Evolutionary conservation across 1,140 invertebrate genomes (phyloP).

Genomic region (Solenopsis invicta): DNA sequence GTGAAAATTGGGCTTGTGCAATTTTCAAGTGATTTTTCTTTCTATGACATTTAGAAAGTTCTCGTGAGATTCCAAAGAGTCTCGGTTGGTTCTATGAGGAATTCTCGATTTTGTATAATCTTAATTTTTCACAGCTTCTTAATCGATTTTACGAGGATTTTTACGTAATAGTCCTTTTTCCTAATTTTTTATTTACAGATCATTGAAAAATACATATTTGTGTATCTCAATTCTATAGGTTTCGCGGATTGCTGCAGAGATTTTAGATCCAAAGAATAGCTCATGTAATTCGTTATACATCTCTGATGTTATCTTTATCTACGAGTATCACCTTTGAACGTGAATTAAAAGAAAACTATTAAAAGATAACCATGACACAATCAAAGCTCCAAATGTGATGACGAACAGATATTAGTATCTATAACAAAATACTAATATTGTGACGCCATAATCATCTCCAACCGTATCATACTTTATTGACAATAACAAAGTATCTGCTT

Average conservation of each 20-base stretch:
- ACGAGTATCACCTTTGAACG: background rate
- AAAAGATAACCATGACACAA: background rate
- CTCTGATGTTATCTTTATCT: conserved; percentile 18
- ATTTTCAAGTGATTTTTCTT: too few relatives aligned
- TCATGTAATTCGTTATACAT: background rate
- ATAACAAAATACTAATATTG: background rate
- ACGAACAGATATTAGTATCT: background rate
- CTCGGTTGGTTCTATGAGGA: background rate
- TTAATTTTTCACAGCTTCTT: background rate
- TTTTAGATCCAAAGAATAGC: background rate
- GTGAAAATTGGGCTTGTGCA: too few relatives aligned
- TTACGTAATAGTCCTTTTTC: conserved; percentile 17
- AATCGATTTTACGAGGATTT: background rate
- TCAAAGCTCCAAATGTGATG: background rate
- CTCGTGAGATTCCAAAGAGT: background rate
- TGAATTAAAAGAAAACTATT: background rate
- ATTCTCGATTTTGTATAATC: background rate
- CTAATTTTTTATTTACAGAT: background rate
- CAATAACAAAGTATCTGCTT: conserved; percentile 68
- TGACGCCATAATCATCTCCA: background rate
- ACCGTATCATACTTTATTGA: background rate
- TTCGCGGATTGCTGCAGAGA: background rate
- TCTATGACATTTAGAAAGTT: too few relatives aligned
- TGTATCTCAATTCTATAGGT: background rate
- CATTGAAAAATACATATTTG: background rate